These are phyloP conservation scores for Manis javanica DNA, from an alignment of 2,797 vertebrate species.

Conservation along the genomic window DNA sequence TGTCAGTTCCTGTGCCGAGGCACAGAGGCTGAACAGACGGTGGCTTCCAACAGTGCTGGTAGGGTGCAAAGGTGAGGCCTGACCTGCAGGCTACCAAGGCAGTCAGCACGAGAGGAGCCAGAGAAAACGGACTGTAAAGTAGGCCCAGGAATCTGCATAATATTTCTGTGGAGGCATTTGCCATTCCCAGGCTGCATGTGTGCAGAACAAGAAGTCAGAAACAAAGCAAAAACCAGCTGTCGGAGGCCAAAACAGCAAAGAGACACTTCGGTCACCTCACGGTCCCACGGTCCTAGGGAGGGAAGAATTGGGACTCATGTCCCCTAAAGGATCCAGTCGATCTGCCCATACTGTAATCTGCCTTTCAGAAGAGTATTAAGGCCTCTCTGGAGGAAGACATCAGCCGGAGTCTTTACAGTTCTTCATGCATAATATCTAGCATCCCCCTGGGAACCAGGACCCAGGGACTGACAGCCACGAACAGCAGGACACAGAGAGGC, in stretches of 20 bases:
- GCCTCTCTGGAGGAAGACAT: background rate
- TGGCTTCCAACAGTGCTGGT: background rate
- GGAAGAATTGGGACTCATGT: background rate
- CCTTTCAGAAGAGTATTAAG: background rate
- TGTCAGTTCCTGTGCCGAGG: background rate
- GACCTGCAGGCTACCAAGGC: background rate
- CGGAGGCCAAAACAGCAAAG: background rate
- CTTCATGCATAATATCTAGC: background rate
- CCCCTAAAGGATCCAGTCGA: background rate
- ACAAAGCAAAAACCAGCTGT: background rate
- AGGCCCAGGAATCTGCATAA: background rate
- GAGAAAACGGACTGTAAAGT: background rate
- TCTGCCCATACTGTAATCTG: background rate
- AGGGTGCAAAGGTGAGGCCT: background rate
- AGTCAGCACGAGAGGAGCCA: background rate
- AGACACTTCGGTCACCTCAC: background rate
- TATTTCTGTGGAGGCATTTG: background rate
- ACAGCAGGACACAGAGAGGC: background rate
- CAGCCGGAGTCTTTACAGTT: background rate
- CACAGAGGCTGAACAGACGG: background rate
- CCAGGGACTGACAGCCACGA: background rate
- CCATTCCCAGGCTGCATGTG: background rate
- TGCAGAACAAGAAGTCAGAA: background rate
- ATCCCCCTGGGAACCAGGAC: background rate
- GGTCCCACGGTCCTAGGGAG: background rate